Base-by-base conservation (phyloP, 2,888 invertebrate genomes). In the Rotaria macrura region DNA sequence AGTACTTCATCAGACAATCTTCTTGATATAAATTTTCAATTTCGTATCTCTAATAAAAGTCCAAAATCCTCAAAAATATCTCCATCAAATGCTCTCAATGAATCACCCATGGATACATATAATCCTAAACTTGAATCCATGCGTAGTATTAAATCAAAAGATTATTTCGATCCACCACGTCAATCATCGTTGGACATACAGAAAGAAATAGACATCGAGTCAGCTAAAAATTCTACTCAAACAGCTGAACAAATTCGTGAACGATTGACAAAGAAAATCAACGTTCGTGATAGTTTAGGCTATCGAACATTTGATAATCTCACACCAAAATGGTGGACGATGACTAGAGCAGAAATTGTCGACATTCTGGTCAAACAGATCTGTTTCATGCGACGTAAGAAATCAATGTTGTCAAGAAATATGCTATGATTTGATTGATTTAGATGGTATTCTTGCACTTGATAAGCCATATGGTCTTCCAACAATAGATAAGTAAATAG, bases 401-500 rank as follows among this genome's bases (percentile, higher is more conserved):
- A 65, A 34, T 84, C 40, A 40, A 5, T 23, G 25, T 65, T 1
- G 25, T 17, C 14, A 49, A 83, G 10, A 34, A 34, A 65, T 1
- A 29, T n/a, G 29, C 4, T 3, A 34, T 40, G 5, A 38, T 52
- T 38, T 20, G 20, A 34, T 85, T 84, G 86, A 88, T 88, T 23
- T 88, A 90, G 91, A 91, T 88, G 91, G 91, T 86, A 88, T 92
- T 49, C 85, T 92, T 52, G 92, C 91, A 7, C 88, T 92, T 29
- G 89, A 92, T 87, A 92, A 92, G 87, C 92, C 92, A 10, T 91
- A 91, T 88, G 92, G 92, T 20, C 87, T 92, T 47, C 88, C 90
- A 5, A 89, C 89, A 29, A 89, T 89, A 87, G 89, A 89, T 90
- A 86, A 88, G 88, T 43, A 74, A 34, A 54, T 7, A 20, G 10